These are phyloP conservation scores for Typhlichthys subterraneus DNA, from an alignment of 2,797 vertebrate genomes.

Conservation along the genomic window DNA sequence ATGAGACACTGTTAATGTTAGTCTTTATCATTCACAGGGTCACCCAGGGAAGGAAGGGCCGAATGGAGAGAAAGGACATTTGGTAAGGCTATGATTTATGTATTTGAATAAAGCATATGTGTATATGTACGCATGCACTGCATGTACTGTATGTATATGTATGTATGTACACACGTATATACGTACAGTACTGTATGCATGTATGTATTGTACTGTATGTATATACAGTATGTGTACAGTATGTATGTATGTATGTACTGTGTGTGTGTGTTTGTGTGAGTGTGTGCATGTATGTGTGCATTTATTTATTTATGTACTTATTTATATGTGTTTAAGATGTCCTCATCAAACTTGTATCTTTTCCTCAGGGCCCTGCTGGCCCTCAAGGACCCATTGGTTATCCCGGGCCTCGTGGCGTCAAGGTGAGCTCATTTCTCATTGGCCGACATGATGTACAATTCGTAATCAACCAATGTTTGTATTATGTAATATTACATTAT, in stretches of 20 bases:
- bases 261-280: not conserved
- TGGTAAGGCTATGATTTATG: constrained; percentile 75
- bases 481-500: constrained; percentile 21
- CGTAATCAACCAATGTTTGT: not conserved
- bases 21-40: constrained; percentile 81
- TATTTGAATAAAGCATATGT: constrained; percentile 41
- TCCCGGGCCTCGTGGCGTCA: constrained; percentile 92
- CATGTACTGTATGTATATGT: not conserved
- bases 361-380: constrained; percentile 87
- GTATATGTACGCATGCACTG: not conserved
- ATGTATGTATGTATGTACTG: not conserved
- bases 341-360: constrained; percentile 36
- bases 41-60: constrained; percentile 98
- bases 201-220: too few species aligned
- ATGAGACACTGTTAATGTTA: constrained; percentile 58
- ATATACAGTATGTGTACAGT: not conserved
- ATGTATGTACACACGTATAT: not conserved
- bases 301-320: constrained; percentile 2
- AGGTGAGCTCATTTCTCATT: constrained; percentile 79
- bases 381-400: constrained; percentile 97
- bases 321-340: constrained; percentile 12
- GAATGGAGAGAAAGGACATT: constrained; percentile 89
- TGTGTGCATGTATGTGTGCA: not conserved
- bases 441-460: not conserved
- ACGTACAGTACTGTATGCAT: too few species aligned